Percentiles rank a stretch among this genome's conserved stretches.
Evolutionary conservation across 2,797 vertebrate genomes (phyloP).

Genomic region (Furcifer pardalis): DNA sequence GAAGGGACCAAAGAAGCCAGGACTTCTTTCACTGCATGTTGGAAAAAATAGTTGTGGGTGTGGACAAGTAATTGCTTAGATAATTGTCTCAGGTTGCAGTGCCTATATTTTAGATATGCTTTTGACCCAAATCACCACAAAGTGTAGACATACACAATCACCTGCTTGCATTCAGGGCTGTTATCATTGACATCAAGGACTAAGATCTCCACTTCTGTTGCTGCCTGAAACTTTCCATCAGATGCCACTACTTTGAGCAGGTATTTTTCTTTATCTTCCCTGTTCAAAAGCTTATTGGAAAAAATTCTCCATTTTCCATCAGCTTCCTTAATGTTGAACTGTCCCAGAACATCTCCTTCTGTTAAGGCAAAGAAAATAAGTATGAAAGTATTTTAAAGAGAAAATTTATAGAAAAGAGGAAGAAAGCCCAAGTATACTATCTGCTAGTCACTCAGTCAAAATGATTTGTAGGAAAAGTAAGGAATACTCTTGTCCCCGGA

Average conservation of each 20-base stretch:
- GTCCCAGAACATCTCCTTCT: slow-evolving; percentile 91
- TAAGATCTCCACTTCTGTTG: slow-evolving; percentile 85
- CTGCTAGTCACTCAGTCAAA: not conserved
- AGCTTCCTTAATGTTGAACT: slow-evolving; percentile 86
- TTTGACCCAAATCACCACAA: not conserved
- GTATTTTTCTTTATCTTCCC: slow-evolving; percentile 88
- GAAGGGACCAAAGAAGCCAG: not conserved
- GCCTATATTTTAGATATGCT: not conserved
- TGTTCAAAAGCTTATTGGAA: slow-evolving; percentile 87
- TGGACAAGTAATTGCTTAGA: not conserved
- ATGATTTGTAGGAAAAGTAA: not conserved
- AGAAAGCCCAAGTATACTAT: not conserved
- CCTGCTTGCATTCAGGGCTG: slow-evolving; percentile 92
- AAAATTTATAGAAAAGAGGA: not conserved
- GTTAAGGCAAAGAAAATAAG: slow-evolving; percentile 25
- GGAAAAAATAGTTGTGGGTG: not conserved
- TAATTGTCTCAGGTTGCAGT: not conserved
- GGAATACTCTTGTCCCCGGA: not conserved
- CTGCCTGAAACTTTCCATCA: slow-evolving; percentile 91
- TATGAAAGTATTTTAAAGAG: not conserved
- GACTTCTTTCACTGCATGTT: not conserved
- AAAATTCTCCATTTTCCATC: slow-evolving; percentile 90
- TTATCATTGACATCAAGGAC: slow-evolving; percentile 97
- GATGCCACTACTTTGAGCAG: slow-evolving; percentile 88
- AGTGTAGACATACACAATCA: slow-evolving; percentile 55